Evolutionary conservation across 2,797 vertebrate genomes (phyloP), one percentile per base, ranked within the genome.

Genomic region (Channallabes apus): DNA sequence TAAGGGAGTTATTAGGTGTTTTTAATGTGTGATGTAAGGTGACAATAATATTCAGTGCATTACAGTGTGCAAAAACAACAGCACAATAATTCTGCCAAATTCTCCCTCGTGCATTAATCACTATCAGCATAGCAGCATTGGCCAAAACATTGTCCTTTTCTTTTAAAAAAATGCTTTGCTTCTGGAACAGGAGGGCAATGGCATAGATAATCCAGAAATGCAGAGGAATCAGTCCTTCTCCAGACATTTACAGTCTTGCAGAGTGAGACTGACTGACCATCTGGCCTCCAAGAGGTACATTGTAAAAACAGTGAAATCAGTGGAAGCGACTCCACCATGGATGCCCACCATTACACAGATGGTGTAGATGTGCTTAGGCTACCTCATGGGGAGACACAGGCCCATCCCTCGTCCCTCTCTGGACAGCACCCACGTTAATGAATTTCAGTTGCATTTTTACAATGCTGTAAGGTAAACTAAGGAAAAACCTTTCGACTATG

Each of bases 341-440:
- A 94, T 93, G 89, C 93, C 93, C 93, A 94, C 91, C 94, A 94
- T 95, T 95, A 94, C 93, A 92, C 94, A 95, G 92, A 94, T 94
- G 94, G 93, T 92, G 90, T 90, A 91, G 91, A 91, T 92, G 90
- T 90, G 91, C 92, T 90, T 88, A 91, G 91, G 90, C 92, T 92
- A 94, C 91, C 92, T 90, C 84, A 92, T 91, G 89, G 88, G 87
- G 86, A 93, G 91, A 91, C 72, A 82, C 72, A 84, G 41, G 27
- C 84, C 71, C 51, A 69, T 77, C 77, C 81, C 80, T 80, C 72
- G 68, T 71, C 84, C 76, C 64, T 87, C 75, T 84, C 51, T 80
- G 69, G 75, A 88, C 88, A 85, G 90, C 88, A 89, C 91, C 90
- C 90, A 91, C 90, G 87, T 91, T 82, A 1, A 86, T 82, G 85